Evolutionary conservation across 2,888 invertebrate genomes (phyloP), one percentile per base, ranked within the genome.

Genomic region (Conus canariensis): DNA sequence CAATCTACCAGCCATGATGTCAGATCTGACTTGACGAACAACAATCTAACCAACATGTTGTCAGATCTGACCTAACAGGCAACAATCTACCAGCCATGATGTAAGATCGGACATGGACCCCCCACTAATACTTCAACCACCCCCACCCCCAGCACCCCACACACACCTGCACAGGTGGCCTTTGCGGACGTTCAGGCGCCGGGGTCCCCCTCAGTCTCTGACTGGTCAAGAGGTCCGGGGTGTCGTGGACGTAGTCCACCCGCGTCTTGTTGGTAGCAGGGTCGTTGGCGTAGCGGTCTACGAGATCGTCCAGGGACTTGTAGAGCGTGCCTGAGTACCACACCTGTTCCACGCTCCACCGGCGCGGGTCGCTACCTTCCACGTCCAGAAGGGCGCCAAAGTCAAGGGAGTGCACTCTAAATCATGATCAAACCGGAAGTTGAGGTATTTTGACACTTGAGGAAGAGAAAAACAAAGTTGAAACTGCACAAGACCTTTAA

Each of bases 341-440:
- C 1, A 95, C 89, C 25, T 92, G 91, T 45, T 92, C 93, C 14
- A 95, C 92, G 0, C 14, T 86, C 90, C 92, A 94, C 16, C 93
- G 90, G 0, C 87, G 90, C 10, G 93, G 91, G 30, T 93, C 87
- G 16, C 92, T 93, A 22, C 94, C 93, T 7, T 93, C 92, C 86
- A 94, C 22, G 70, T 94, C 92, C 25, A 94, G 91, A 30, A 94
- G 91, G 22, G 95, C 92, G 5, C 92, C 91, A 59, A 95, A 93
- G 85, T 95, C 94, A 8, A 94, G 86, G 0, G 95, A 94, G 90
- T 94, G 92, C 0, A 94, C 88, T 10, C 88, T 88, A 45, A 64
- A 64, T 64, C 60, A 16, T 64, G 7, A 14, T 10, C 1, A 14
- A 10, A 14, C 16, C 60, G 10, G 16, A 64, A 64, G 60, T 16